Evolutionary conservation across 2,888 invertebrate genomes (phyloP), one percentile per base, ranked within the genome.

Genomic region (Ischnura elegans): DNA sequence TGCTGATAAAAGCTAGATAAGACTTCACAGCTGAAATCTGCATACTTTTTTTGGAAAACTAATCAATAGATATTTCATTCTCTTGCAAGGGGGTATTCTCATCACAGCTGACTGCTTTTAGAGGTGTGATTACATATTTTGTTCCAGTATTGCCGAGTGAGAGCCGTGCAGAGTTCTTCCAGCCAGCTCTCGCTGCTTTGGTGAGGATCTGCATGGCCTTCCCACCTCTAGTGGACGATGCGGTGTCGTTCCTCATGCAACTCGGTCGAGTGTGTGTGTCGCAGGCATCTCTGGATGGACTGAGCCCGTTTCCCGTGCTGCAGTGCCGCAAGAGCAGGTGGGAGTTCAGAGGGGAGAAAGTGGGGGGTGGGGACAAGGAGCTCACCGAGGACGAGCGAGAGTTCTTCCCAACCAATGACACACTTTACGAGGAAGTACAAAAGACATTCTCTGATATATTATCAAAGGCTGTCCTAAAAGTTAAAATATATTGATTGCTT

Each of bases 201-300:
- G 98, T 98, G 8, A 96, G 98, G 84, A 98, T 99, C 94, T 98
- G 98, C 95, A 97, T 98, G 94, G 99, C 99, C 0, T 99, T 99
- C 96, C 99, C 99, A 4, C 98, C 99, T 0, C 96, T 99, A 19
- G 97, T 98, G 87, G 99, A 99, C 95, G 99, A 99, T 95, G 98
- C 98, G 29, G 97, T 98, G 0, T 97, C 98, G 36, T 97, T 99
- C 46, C 96, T 99, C 93, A 97, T 98, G 95, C 98, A 99, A 96
- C 96, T 99, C 42, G 99, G 98, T 0, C 97, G 98, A 95, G 98
- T 99, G 94, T 98, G 98, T 94, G 97, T 98, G 94, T 98, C 98
- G 0, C 98, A 99, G 95, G 98, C 98, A 0, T 98, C 98, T 0
- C 96, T 98, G 0, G 97, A 97, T 3, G 96, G 96, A 93, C 36